Base-by-base conservation (phyloP, 2,888 invertebrate species). In the Tipula confusa region DNA sequence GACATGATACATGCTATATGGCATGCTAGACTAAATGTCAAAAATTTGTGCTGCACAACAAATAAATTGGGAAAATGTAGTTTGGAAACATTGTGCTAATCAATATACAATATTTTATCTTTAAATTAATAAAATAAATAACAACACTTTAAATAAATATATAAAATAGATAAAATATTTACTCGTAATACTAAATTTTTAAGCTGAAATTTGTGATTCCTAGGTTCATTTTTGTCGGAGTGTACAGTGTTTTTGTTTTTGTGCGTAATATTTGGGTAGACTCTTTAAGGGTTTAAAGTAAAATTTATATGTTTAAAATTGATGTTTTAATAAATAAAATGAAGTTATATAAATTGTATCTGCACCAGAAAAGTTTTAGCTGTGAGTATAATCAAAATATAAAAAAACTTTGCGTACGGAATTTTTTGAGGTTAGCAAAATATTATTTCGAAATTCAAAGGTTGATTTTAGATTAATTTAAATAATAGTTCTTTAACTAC, bases 321-420 rank as follows among this genome's bases (percentile, higher is more conserved):
- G 64, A 64, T 64, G 1, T 43, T 43, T 9, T 64, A 64, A 64
- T 64, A 13, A 64, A 64, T 64, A 64, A 64, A 64, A 93, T 93
- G 93, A 93, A 95, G 88, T 91, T 93, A 2, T 95, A 94, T 86
- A 95, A 95, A 87, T 90, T 96, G 84, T 94, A 94, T 85, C 94
- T 95, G 1, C 96, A 96, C 88, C 95, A 95, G 85, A 94, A 94
- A 86, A 93, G 93, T 85, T 95, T 95, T 86, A 94, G 93, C 86
- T 91, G 93, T 93, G 90, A 90, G 91, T 90, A 84, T n/a, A 4
- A 13, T 13, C 36, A 29, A 31, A 43, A n/a, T 82, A 43, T 82
- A 38, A 38, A 83, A 64, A 29, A 29, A 31, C 11, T 36, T 31
- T 79, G 6, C 5, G 24, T 36, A 15, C 15, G 29, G 13, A 38